Evolutionary conservation across 2,113 vertebrate species (phyloP).

Genomic region (Sinocyclocheilus rhinocerous): DNA sequence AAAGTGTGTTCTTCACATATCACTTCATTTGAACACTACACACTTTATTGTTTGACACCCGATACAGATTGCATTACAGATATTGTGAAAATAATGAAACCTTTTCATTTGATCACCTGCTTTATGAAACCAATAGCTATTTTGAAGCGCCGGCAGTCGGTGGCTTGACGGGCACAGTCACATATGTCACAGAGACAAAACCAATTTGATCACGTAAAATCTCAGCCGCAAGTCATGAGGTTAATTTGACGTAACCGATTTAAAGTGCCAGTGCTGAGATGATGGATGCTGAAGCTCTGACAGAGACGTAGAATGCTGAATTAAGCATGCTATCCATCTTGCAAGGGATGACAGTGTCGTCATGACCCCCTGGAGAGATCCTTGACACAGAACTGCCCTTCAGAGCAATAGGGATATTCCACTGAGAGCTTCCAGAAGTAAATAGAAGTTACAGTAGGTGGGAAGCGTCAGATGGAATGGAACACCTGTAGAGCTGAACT

Average conservation of each 20-base stretch:
- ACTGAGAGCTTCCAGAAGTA: not conserved
- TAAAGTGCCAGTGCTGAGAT: constrained; percentile 63
- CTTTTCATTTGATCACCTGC: constrained; percentile 23
- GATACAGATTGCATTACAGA: constrained; percentile 30
- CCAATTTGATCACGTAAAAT: constrained; percentile 65
- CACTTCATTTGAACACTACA: constrained; percentile 39
- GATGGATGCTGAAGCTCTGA: constrained; percentile 60
- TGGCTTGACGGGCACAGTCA: constrained; percentile 55
- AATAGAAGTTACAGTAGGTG: not conserved
- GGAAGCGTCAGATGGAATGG: not conserved
- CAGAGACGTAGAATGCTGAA: constrained; percentile 60
- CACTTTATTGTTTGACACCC: constrained; percentile 18
- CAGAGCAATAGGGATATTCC: not conserved
- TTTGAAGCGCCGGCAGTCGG: not conserved
- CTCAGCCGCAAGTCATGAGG: constrained; percentile 67
- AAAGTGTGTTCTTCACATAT: constrained; percentile 45
- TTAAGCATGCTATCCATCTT: constrained; percentile 63
- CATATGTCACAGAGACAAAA: constrained; percentile 65
- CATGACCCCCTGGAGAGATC: constrained; percentile 1
- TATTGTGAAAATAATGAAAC: constrained; percentile 11
- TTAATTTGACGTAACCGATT: constrained; percentile 75
- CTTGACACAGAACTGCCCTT: constrained; percentile 8
- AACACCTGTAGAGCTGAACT: not conserved
- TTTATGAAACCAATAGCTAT: constrained; percentile 14
- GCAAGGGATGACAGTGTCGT: constrained; percentile 34